A percentile compares a stretch with the other conserved stretches of the same genome.
Conservation (phyloP, 2,888 invertebrate genomes). For the Protodeltote pygarga region DNA sequence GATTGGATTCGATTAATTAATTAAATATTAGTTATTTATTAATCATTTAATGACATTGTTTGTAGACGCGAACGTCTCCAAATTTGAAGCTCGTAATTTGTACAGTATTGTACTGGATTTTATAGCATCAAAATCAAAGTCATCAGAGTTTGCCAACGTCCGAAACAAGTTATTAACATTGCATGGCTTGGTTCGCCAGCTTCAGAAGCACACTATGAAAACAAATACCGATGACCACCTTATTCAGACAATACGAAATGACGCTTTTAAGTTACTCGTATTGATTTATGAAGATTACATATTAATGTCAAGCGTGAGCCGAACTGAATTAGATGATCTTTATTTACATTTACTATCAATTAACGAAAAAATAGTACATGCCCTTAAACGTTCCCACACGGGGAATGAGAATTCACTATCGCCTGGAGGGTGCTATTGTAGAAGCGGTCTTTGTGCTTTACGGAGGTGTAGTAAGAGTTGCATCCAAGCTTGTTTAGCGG, state of each 20-base stretch:
- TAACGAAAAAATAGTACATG: constrained; percentile 62
- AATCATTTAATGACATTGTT: constrained; percentile 14
- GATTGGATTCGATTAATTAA: too few relatives aligned
- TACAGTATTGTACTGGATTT: constrained; percentile 58
- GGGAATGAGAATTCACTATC: constrained; percentile 66
- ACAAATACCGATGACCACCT: constrained; percentile 39
- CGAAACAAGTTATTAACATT: constrained; percentile 53
- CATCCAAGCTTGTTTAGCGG: constrained; percentile 60
- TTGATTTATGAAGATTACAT: constrained; percentile 60
- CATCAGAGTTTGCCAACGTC: constrained; percentile 43
- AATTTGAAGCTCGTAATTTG: constrained; percentile 63
- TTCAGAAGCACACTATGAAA: constrained; percentile 56
- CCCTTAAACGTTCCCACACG: constrained; percentile 66
- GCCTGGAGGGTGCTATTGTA: constrained; percentile 64
- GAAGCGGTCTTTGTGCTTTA: constrained; percentile 57
- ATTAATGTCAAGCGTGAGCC: constrained; percentile 37
- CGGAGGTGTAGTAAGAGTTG: constrained; percentile 63
- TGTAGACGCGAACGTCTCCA: constrained; percentile 53
- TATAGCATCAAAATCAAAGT: constrained; percentile 54
- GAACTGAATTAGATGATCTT: constrained; percentile 52
- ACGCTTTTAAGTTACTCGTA: constrained; percentile 55
- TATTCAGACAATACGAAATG: constrained; percentile 58
- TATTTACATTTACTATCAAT: constrained; percentile 59
- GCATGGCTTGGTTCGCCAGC: constrained; percentile 46
- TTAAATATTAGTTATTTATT: too few relatives aligned